Base-by-base conservation (phyloP, 2,113 vertebrate species). In the Oncorhynchus masou region DNA sequence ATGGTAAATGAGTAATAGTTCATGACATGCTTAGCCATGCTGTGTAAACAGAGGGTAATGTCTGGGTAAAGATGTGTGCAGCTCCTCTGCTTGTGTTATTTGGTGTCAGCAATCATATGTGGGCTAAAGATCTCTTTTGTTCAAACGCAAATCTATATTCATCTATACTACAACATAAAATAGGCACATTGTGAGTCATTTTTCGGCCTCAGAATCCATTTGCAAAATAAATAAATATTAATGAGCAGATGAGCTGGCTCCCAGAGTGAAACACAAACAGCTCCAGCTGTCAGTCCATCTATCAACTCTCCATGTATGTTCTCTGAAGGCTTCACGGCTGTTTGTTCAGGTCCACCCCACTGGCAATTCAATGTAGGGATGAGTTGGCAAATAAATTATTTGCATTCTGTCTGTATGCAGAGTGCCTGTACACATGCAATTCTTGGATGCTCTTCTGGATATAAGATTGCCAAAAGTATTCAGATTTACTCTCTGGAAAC, bases 1-100 rank as follows among this genome's bases (percentile, higher is more conserved):
- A 45, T 72, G 45, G 73, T 81, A 84, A 73, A 77, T 90, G 89
- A 84, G 64, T 90, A 86, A 92, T 78, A 39, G 78, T 80, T 12
- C 72, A 68, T 84, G 88, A 90, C 89, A 90, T 81, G 81, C 69
- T 51, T 48, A 85, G 76, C 71, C 78, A 25, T 11, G 19, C 82
- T 81, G 79, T 81, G 77, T 78, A 86, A 82, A 86, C 81, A 77
- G 65, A 3, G 5, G 24, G 82, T 88, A 73, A 80, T 82, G 78
- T 81, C 82, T 78, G 76, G 73, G 74, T 83, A 76, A 86, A 54
- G 16, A 57, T 57, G 51, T 19, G 5, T 57, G 51, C 19, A 57
- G 51, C 59, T 3, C 20, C 5, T 60, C 59, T 60, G 59, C n/a
- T 60, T 51, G 49, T 16, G 49, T 51, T 51, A 51, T 16, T 51